Base-by-base conservation (phyloP, 2,888 invertebrate genomes). In the Drosophila multiciliata region DNA sequence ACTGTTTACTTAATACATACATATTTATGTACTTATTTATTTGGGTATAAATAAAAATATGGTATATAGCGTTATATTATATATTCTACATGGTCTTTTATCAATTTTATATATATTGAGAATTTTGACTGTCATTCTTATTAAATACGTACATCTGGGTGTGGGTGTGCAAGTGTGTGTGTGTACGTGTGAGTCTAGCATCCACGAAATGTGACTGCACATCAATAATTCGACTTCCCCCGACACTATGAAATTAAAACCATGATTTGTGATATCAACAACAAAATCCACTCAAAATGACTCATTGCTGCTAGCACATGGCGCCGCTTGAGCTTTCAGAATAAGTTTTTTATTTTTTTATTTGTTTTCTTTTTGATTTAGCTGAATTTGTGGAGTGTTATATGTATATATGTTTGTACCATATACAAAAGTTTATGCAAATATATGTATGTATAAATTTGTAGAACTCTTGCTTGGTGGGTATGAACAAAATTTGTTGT, bases 301-400 rank as follows among this genome's bases (percentile, higher is more conserved):
- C 60, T 78, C 77, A 78, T 50, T 62, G 45, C 20, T 57, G 57
- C 48, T 67, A 58, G 73, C 77, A 78, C 77, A 78, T 78, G 73
- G 69, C 61, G 74, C 58, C 70, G 66, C 45, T 66, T 66, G 66
- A 66, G 79, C 76, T 85, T 80, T 74, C 73, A 66, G 66, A 66
- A 66, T 38, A 55, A 15, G 38, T 69, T 70, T 82, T 76, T 76
- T 77, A 73, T 75, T 82, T 68, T 85, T 75, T 66, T 55, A 36
- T 62, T 38, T 50, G 26, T 36, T 49, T 57, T 55, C 32, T 32
- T 53, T 36, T 62, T 62, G 52, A 65, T 64, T 77, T 54, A 65
- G 58, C 54, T 60, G 54, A 61, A 45, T 68, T 54, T 70, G 32
- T 50, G 49, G 32, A n/a, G 20, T 42, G 48, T 20, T 53, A n/a